These are phyloP conservation scores for Aromia moschata DNA, from an alignment of 2,888 invertebrate genomes.

Conservation along the genomic window DNA sequence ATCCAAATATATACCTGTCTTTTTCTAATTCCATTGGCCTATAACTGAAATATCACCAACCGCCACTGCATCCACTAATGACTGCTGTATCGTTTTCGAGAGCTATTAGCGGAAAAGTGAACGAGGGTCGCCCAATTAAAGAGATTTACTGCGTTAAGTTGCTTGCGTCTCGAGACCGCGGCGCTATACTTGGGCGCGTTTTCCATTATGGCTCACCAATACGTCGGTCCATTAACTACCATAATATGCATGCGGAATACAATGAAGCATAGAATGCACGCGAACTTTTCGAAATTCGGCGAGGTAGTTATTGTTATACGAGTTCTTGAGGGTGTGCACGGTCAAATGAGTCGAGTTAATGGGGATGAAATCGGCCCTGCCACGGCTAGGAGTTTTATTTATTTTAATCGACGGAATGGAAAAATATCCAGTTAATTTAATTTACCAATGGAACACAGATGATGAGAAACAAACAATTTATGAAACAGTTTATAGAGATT, in stretches of 20 bases:
- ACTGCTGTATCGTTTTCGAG: constrained; percentile 59
- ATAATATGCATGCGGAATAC: constrained; percentile 24
- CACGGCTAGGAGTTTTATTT: background rate
- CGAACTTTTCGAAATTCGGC: constrained; percentile 17
- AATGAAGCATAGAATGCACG: constrained; percentile 27
- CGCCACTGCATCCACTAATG: constrained; percentile 37
- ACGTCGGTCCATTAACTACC: constrained; percentile 23
- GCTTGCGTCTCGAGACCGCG: constrained; percentile 35
- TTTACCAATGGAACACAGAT: too few species aligned
- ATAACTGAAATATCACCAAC: too few species aligned
- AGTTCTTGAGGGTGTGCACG: constrained; percentile 14
- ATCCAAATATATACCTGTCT: too few species aligned
- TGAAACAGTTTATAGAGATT: too few species aligned
- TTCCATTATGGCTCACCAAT: constrained; percentile 41
- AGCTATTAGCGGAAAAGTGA: constrained; percentile 59
- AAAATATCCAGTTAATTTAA: too few species aligned
- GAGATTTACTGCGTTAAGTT: constrained; percentile 49
- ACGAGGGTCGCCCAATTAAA: constrained; percentile 57
- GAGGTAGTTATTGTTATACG: constrained; percentile 17
- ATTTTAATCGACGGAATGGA: too few species aligned
- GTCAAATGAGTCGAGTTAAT: constrained; percentile 23
- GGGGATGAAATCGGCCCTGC: background rate
- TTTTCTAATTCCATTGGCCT: too few species aligned
- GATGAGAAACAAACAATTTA: too few species aligned
- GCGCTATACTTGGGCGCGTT: constrained; percentile 47